Evolutionary conservation across 2,797 vertebrate genomes (phyloP).

Genomic region (Anas flavirostris): DNA sequence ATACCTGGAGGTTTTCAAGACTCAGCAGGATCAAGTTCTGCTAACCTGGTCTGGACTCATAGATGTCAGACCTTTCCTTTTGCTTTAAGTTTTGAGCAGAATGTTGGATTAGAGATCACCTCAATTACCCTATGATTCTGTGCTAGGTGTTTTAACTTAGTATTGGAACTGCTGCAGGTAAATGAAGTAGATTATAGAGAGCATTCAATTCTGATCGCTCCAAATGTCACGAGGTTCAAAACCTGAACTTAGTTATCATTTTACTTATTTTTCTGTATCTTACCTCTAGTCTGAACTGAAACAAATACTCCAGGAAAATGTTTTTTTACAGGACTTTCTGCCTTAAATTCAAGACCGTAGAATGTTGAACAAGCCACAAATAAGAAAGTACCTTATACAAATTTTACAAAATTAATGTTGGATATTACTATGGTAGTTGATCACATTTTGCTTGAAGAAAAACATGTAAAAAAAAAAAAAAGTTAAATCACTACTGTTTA

Average conservation of each 20-base stretch:
- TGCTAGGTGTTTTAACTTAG: not conserved
- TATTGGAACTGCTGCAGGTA: not conserved
- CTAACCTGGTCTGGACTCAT: not conserved
- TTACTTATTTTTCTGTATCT: not conserved
- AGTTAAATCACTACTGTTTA: not conserved
- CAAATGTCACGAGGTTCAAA: not conserved
- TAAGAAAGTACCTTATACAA: not conserved
- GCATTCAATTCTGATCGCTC: not conserved
- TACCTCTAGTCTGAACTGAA: not conserved
- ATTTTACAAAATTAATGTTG: not conserved
- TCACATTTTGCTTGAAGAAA: not conserved
- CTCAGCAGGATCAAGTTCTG: accelerated
- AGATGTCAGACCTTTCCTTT: not conserved
- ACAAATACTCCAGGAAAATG: not conserved
- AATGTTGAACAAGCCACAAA: not conserved
- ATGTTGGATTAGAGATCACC: not conserved
- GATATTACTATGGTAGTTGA: not conserved
- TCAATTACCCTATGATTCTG: not conserved
- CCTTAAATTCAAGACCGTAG: not conserved
- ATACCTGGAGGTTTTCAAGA: not conserved
- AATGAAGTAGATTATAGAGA: not conserved
- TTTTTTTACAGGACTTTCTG: not conserved
- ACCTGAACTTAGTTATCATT: not conserved
- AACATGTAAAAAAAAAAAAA: not conserved
- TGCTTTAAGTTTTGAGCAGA: not conserved